Conservation (phyloP, 1,140 invertebrate genomes). For the Drosophila sturtevanti region DNA sequence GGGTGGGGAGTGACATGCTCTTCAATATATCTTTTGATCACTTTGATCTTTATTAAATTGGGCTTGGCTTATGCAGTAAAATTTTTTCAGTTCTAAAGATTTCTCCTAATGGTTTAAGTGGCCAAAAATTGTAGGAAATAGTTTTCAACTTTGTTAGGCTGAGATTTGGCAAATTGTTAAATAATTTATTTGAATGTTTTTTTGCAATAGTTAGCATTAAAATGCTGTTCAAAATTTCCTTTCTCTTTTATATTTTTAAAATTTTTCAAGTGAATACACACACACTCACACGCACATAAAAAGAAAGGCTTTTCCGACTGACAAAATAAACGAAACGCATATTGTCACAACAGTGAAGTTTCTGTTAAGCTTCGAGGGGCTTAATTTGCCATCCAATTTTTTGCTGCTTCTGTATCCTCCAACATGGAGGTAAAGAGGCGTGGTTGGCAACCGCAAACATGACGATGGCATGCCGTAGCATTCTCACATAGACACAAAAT, state of each 20-base stretch:
- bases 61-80: too few relatives aligned
- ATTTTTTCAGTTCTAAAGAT: too few relatives aligned
- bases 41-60: too few relatives aligned
- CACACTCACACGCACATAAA: neutral
- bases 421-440: slow-evolving; percentile 4
- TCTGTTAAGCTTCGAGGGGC: neutral
- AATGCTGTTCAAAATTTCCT: slow-evolving; percentile 46
- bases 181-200: neutral
- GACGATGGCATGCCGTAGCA: slow-evolving; percentile 14
- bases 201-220: slow-evolving; percentile 34
- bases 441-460: slow-evolving; percentile 46
- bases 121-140: slow-evolving; percentile 1
- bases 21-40: too few relatives aligned
- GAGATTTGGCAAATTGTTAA: neutral
- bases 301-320: slow-evolving; percentile 33
- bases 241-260: slow-evolving; percentile 73
- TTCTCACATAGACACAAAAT: slow-evolving; percentile 25
- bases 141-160: slow-evolving; percentile 2
- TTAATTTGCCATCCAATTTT: slow-evolving; percentile 4
- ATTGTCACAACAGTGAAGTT: slow-evolving; percentile 2
- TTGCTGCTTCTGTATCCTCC: neutral
- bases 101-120: neutral
- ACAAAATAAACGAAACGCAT: slow-evolving; percentile 20
- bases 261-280: slow-evolving; percentile 77
- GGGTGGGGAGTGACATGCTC: too few relatives aligned